Conservation (phyloP, 2,888 invertebrate genomes). For the Charanyca ferruginea region DNA sequence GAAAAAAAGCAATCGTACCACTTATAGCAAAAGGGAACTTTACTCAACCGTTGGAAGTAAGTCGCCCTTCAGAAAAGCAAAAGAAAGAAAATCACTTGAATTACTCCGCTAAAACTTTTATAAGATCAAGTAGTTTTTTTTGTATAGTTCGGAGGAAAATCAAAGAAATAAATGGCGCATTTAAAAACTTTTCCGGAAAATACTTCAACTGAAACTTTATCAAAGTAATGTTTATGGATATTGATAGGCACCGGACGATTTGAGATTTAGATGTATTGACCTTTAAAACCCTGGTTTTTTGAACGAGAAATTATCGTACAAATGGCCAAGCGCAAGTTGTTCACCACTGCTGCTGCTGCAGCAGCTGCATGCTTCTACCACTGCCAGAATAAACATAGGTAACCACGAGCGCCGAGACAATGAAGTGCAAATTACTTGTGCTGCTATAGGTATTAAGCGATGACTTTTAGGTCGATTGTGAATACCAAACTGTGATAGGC, state of each 20-base stretch:
- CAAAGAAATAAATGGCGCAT: neutral
- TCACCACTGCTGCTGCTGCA: too few relatives aligned
- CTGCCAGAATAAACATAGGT: too few relatives aligned
- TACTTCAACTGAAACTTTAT: neutral
- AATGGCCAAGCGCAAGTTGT: too few relatives aligned
- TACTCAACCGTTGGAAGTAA: slow-evolving; percentile 2
- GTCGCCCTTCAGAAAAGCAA: neutral
- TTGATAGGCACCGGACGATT: neutral
- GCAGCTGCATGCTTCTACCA: too few relatives aligned
- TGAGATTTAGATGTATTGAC: neutral
- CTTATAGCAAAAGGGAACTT: slow-evolving; percentile 19
- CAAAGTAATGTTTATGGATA: too few relatives aligned
- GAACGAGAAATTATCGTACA: too few relatives aligned
- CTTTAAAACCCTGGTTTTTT: too few relatives aligned
- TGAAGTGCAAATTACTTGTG: too few relatives aligned
- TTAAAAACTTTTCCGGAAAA: neutral
- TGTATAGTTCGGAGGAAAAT: neutral
- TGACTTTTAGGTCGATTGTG: too few relatives aligned
- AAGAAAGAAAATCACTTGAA: slow-evolving; percentile 18
- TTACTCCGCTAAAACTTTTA: slow-evolving; percentile 27
- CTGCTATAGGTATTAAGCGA: too few relatives aligned
- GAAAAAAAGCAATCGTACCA: slow-evolving; percentile 2
- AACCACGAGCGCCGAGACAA: too few relatives aligned
- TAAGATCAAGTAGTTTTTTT: slow-evolving; percentile 16
- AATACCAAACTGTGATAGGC: neutral